Conservation (phyloP, 2,113 vertebrate genomes). For the Centropus unirufus region DNA sequence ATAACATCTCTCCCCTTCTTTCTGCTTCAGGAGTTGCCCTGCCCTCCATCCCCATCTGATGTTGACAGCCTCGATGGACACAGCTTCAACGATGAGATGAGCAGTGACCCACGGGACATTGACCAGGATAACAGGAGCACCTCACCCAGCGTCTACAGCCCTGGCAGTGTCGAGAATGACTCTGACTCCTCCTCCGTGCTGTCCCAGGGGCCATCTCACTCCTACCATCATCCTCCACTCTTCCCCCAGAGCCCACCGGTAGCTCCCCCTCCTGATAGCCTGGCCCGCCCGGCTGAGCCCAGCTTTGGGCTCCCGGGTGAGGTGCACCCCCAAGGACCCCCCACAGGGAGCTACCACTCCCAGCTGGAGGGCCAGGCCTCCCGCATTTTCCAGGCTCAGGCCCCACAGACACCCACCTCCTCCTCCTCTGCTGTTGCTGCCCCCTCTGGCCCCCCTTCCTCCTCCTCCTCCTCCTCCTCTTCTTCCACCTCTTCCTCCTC, state of each 20-base stretch:
- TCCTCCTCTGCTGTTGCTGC: conserved; percentile 47
- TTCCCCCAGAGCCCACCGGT: conserved; percentile 81
- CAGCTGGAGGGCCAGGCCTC: conserved; percentile 77
- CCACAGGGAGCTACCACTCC: conserved; percentile 68
- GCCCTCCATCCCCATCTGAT: conserved; percentile 80
- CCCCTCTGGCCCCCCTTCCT: conserved; percentile 62
- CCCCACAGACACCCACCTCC: conserved; percentile 75
- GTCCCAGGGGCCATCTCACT: conserved; percentile 77
- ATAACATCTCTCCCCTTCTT: not conserved
- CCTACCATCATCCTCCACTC: conserved; percentile 78
- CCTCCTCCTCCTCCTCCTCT: conserved; percentile 70
- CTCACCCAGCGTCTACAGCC: conserved; percentile 93
- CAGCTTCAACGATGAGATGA: conserved; percentile 92
- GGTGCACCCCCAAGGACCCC: conserved; percentile 70
- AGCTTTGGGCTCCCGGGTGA: conserved; percentile 62
- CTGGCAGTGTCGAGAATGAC: conserved; percentile 94
- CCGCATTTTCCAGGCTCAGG: conserved; percentile 76
- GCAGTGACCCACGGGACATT: conserved; percentile 95
- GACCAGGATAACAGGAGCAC: conserved; percentile 99
- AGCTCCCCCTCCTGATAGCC: conserved; percentile 69
- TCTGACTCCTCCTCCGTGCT: conserved; percentile 87
- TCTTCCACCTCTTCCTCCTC: conserved; percentile 55
- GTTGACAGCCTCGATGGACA: conserved; percentile 90
- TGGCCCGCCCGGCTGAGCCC: conserved; percentile 73
- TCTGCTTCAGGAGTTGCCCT: conserved; percentile 73